These are phyloP conservation scores for Drosophila nannoptera DNA, from an alignment of 1,140 invertebrate species.

Conservation along the genomic window DNA sequence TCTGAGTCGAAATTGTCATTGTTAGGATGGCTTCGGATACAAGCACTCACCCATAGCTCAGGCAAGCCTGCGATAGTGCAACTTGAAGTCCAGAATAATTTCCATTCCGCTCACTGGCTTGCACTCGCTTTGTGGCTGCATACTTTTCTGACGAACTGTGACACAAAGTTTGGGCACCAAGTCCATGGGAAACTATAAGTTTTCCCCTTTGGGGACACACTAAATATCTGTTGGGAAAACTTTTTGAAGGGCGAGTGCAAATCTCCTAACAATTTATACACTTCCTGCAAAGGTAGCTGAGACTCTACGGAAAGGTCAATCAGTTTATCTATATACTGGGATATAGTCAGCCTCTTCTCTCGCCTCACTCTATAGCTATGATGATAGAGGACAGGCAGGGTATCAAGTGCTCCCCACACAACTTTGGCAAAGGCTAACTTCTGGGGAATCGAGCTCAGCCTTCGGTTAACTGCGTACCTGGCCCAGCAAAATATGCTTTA, in stretches of 20 bases:
- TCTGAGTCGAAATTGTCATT: too few relatives aligned
- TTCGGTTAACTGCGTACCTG: background rate
- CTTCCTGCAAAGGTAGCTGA: background rate
- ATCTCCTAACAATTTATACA: background rate
- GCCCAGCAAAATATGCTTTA: background rate
- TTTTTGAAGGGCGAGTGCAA: background rate
- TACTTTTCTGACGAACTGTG: conserved; percentile 6
- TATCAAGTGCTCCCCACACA: too few relatives aligned
- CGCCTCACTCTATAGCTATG: too few relatives aligned
- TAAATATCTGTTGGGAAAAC: background rate
- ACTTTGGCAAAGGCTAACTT: too few relatives aligned
- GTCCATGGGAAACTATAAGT: background rate
- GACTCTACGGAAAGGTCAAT: background rate
- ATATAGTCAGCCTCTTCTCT: background rate
- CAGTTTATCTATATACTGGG: background rate
- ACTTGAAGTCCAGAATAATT: background rate
- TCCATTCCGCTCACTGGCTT: background rate
- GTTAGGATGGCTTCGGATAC: too few relatives aligned
- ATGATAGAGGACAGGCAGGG: too few relatives aligned
- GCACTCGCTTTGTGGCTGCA: background rate
- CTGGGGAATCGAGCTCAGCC: background rate
- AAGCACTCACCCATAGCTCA: too few relatives aligned
- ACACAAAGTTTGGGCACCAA: background rate
- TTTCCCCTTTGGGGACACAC: background rate
- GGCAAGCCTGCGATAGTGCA: too few relatives aligned